A percentile compares a stretch with the other conserved stretches of the same genome.
Evolutionary conservation across 2,888 invertebrate genomes (phyloP).

Genomic region (Plebejus melissa): DNA sequence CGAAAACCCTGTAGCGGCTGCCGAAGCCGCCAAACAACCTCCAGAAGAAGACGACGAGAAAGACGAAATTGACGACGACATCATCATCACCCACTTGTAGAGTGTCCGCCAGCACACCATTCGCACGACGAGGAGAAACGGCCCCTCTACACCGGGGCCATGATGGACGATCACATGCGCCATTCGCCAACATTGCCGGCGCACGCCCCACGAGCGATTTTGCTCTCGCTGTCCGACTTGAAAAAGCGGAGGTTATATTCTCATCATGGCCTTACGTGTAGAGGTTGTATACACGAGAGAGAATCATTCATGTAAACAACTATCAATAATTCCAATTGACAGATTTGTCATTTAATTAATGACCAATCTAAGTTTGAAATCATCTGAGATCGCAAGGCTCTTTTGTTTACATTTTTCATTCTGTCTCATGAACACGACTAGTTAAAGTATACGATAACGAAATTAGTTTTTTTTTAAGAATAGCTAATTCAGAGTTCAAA

Average conservation of each 20-base stretch:
- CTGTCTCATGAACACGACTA: not conserved
- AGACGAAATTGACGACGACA: slow-evolving; percentile 93
- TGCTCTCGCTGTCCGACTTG: not conserved
- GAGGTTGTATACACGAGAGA: not conserved
- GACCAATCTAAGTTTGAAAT: not conserved
- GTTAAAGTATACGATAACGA: not conserved
- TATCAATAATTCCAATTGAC: not conserved
- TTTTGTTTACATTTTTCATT: not conserved
- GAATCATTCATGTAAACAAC: not conserved
- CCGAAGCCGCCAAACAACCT: slow-evolving; percentile 83
- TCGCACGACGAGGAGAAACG: slow-evolving; percentile 21
- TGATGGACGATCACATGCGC: not conserved
- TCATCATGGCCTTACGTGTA: not conserved
- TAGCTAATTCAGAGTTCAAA: not conserved
- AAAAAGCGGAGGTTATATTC: not conserved
- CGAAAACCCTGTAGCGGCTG: slow-evolving; percentile 80
- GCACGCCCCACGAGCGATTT: not conserved
- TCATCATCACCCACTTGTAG: slow-evolving; percentile 91
- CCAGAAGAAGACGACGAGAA: slow-evolving; percentile 91
- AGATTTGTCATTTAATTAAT: not conserved
- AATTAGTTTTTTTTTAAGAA: not conserved
- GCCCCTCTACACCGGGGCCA: not conserved
- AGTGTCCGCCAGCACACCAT: slow-evolving; percentile 25
- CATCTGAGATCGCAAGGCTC: not conserved
- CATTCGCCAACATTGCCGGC: not conserved